A percentile compares a stretch with the other conserved stretches of the same genome.
phyloP scores from a whole-genome alignment of 2,797 vertebrate species.

The Helostoma temminkii region DNA sequence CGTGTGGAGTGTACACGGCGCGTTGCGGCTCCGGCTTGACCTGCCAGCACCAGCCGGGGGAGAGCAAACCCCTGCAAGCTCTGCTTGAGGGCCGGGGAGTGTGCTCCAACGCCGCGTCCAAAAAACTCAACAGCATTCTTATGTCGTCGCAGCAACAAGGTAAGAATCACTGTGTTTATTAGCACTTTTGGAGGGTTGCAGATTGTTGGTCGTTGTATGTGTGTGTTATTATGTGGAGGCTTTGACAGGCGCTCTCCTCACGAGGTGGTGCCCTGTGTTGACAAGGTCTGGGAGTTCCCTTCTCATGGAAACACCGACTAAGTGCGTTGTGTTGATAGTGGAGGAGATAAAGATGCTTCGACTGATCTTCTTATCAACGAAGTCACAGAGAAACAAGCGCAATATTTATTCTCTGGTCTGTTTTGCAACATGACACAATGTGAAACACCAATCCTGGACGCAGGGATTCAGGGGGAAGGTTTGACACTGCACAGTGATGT shows the following conservation, averaged over 20 bases:
- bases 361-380: background rate
- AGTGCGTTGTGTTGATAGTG: conserved; percentile 20
- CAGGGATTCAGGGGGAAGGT: conserved; percentile 14
- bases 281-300: conserved; percentile 11
- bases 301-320: conserved; percentile 9
- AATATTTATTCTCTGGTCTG: background rate
- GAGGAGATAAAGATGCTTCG: conserved; percentile 13
- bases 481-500: conserved; percentile 43
- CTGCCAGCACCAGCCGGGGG: conserved; percentile 87
- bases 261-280: conserved; percentile 22
- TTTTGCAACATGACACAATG: conserved; percentile 14
- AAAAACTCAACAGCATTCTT: conserved; percentile 62
- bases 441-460: conserved; percentile 1
- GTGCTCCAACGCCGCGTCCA: conserved; percentile 84
- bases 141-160: conserved; percentile 70
- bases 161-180: conserved; percentile 44
- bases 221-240: conserved; percentile 21
- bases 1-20: conserved; percentile 94
- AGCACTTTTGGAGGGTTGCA: background rate
- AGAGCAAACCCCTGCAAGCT: conserved; percentile 90
- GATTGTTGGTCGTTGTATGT: background rate
- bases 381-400: background rate
- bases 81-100: conserved; percentile 91
- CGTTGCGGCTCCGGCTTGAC: conserved; percentile 90
- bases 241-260: conserved; percentile 44